Percentiles rank a stretch among this genome's conserved stretches.
Evolutionary conservation across 2,888 invertebrate genomes (phyloP).

Genomic region (Melanostoma mellinum): DNA sequence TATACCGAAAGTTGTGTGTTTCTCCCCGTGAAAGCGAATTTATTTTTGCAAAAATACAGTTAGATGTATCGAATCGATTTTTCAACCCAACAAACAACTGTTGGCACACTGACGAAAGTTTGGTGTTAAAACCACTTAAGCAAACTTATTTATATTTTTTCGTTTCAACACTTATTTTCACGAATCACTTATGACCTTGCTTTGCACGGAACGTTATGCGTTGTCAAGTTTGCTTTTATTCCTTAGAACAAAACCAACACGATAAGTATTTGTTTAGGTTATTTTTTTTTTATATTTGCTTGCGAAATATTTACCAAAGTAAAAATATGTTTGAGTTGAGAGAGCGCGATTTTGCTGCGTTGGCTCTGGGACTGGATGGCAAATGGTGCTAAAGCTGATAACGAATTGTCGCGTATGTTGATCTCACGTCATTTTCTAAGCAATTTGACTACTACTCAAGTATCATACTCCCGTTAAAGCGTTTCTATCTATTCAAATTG

Average conservation of each 20-base stretch:
- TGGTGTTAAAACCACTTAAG: constrained; percentile 7
- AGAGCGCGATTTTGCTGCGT: constrained; percentile 30
- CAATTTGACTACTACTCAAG: constrained; percentile 41
- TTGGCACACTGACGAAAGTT: constrained; percentile 43
- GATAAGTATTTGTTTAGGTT: background rate
- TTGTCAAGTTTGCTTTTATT: too few species aligned
- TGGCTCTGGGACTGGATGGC: constrained; percentile 34
- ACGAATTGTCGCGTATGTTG: constrained; percentile 39
- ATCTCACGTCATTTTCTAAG: constrained; percentile 61
- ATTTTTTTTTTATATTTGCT: background rate
- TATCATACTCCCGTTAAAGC: constrained; percentile 43
- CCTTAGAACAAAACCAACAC: too few species aligned
- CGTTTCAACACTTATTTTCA: background rate
- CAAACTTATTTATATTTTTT: constrained; percentile 1
- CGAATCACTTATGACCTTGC: too few species aligned
- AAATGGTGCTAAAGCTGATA: constrained; percentile 41
- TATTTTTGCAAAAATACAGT: constrained; percentile 18
- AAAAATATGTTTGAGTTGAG: constrained; percentile 25
- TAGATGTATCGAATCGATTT: constrained; percentile 54
- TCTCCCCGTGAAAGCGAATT: constrained; percentile 11
- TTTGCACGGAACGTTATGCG: too few species aligned
- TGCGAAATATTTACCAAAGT: constrained; percentile 3
- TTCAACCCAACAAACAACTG: constrained; percentile 69
- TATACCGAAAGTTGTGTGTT: background rate
- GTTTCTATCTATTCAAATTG: constrained; percentile 58